Base-by-base conservation (phyloP, 2,113 vertebrate species). In the Lepisosteus oculatus region DNA sequence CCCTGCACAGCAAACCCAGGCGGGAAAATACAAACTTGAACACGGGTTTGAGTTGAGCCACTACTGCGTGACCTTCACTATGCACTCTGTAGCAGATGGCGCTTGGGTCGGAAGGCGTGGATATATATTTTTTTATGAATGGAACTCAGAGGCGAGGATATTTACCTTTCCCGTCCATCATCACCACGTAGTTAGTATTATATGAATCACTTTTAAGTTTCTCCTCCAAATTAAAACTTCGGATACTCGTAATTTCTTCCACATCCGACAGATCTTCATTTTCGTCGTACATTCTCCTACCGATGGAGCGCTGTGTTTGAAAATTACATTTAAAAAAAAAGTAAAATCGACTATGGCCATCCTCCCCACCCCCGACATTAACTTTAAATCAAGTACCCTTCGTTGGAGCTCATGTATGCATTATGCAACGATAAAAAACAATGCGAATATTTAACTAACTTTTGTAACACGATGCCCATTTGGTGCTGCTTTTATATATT, bases 241-340 rank as follows among this genome's bases (percentile, higher is more conserved):
- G 85, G 84, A 95, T 90, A 83, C 95, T 96, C 63, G 90, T 92
- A 8, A 99, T 98, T 81, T 98, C 96, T 74, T 99, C 96, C 72
- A 97, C 95, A 71, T 99, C 97, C 14, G 97, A 98, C 66, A 95
- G 77, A 80, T 99, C 97, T 74, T 97, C 97, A 78, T 95, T 92
- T 74, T 98, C 96, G 74, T 95, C 96, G 82, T 99, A 99, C 76
- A 96, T 91, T 85, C 90, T 93, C 80, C 96, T 90, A 85, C 91
- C 90, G 77, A 97, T 93, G 77, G 95, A 91, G 57, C 97, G 95
- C 97, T 98, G 74, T 44, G 65, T 43, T 57, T 62, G 43, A 59
- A 45, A 77, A 74, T 87, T 79, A 89, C 76, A 87, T 51, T 77
- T 80, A 57, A 81, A 86, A 72, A 87, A 66, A 78, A 56, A 56